Evolutionary conservation across 2,113 vertebrate genomes (phyloP).

Genomic region (Clinocottus analis): DNA sequence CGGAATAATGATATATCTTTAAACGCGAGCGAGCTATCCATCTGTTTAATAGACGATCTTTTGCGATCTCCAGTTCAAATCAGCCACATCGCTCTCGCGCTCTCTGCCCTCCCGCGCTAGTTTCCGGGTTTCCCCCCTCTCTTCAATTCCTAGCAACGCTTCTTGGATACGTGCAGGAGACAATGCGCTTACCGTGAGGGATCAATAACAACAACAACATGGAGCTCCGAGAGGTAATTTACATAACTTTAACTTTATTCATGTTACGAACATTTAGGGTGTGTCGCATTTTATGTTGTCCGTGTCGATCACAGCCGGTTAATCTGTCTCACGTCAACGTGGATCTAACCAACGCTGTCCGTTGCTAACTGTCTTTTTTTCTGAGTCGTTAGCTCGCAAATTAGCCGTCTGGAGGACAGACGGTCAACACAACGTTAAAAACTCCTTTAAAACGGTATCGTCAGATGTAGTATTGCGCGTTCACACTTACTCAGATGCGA

Average conservation of each 20-base stretch:
- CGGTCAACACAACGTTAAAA: neutral
- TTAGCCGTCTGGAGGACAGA: neutral
- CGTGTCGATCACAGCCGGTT: neutral
- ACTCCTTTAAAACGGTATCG: neutral
- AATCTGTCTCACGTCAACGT: neutral
- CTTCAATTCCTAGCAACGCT: constrained; percentile 65
- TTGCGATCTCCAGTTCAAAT: neutral
- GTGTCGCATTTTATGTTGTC: neutral
- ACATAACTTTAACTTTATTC: accelerated
- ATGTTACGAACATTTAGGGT: accelerated
- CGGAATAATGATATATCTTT: neutral
- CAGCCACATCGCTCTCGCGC: constrained; percentile 20
- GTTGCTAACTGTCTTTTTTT: neutral
- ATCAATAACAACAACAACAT: constrained; percentile 42
- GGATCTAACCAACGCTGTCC: too few species aligned
- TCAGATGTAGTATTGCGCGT: neutral
- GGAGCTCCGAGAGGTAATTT: constrained; percentile 60
- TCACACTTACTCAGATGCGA: neutral
- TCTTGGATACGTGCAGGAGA: constrained; percentile 53
- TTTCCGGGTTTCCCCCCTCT: constrained; percentile 1
- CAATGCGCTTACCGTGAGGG: constrained; percentile 45
- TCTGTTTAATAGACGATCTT: constrained; percentile 10
- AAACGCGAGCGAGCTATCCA: neutral
- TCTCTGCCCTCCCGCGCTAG: constrained; percentile 13
- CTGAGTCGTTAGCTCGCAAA: neutral